A percentile compares a stretch with the other conserved stretches of the same genome.
Conservation (phyloP, 2,113 vertebrate species). For the Penelope pileata region DNA sequence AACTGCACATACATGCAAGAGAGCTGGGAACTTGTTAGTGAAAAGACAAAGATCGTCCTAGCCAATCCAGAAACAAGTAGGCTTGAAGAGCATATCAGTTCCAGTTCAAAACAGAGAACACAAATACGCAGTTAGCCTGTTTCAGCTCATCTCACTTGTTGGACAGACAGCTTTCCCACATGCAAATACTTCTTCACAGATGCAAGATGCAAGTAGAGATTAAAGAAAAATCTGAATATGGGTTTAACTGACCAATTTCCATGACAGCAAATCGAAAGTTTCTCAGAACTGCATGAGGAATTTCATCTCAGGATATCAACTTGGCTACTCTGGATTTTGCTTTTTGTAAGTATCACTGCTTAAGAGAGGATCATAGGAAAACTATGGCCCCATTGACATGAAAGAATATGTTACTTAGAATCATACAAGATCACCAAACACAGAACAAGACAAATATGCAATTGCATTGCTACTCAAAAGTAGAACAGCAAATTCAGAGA, state of each 20-base stretch:
- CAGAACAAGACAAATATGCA: neutral
- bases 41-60: neutral
- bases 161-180: neutral
- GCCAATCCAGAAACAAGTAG: neutral
- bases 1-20: neutral
- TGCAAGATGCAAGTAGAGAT: neutral
- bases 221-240: neutral
- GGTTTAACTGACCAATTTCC: neutral
- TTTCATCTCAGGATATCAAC: neutral
- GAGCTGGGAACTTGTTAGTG: neutral
- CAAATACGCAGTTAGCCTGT: neutral
- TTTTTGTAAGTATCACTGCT: neutral
- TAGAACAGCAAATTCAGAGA: neutral
- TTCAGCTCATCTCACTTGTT: neutral
- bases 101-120: neutral
- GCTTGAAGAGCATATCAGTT: neutral
- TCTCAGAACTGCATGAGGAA: neutral
- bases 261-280: neutral
- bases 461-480: neutral
- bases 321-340: neutral
- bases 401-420: neutral
- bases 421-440: neutral
- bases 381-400: neutral
- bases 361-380: neutral
- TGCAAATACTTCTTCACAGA: neutral